These are phyloP conservation scores for Sebastes kiyomatsui DNA, from an alignment of 2,797 vertebrate genomes.

Conservation along the genomic window DNA sequence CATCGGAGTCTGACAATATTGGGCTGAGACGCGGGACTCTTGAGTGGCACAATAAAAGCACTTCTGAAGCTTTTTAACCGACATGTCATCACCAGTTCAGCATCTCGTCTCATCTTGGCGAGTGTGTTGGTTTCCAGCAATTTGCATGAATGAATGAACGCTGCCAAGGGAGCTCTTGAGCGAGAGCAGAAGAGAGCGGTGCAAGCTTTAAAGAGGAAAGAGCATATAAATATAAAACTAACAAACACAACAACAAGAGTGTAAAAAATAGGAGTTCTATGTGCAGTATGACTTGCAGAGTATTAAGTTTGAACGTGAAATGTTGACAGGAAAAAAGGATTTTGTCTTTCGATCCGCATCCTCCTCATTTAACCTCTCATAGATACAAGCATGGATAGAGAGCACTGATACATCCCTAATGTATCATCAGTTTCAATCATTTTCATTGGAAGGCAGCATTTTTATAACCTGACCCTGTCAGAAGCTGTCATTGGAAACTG, in stretches of 20 bases:
- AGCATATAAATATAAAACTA: constrained; percentile 3
- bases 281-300: neutral
- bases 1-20: constrained; percentile 30
- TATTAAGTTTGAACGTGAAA: neutral
- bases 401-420: neutral
- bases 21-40: neutral
- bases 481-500: too few relatives aligned
- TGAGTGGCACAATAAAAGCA: constrained; percentile 37
- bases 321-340: neutral
- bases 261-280: neutral
- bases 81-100: constrained; percentile 12
- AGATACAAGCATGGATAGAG: neutral
- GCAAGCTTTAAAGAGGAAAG: neutral
- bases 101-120: constrained; percentile 29
- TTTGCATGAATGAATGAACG: constrained; percentile 50
- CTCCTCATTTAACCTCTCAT: neutral
- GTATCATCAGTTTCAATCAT: constrained; percentile 5
- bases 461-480: neutral
- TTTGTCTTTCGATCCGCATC: neutral
- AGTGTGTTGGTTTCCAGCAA: constrained; percentile 46
- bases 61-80: constrained; percentile 33
- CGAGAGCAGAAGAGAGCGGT: neutral
- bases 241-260: neutral
- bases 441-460: neutral
- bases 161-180: constrained; percentile 28